Base-by-base conservation (phyloP, 2,113 vertebrate genomes). In the Phrynocephalus versicolor region DNA sequence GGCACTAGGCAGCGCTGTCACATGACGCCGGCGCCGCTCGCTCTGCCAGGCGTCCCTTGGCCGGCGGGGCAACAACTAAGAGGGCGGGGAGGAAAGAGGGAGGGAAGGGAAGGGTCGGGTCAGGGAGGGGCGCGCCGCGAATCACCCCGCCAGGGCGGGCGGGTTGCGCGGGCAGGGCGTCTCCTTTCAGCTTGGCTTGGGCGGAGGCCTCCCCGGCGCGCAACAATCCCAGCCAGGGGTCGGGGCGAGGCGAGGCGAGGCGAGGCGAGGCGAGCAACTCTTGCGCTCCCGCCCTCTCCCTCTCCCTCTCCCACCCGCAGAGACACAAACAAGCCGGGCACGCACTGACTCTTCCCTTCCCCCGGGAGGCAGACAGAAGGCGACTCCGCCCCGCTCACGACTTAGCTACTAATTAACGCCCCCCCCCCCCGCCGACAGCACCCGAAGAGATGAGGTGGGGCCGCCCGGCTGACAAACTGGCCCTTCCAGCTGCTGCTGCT, bases 401-500 rank as follows among this genome's bases (percentile, higher is more conserved):
- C 51, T 30, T 21, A 30, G 90, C 93, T 90, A 87, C 87, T 94
- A 90, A 95, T 95, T 94, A 94, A 88, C 91, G 92, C 72, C 55
- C n/a, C n/a, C n/a, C n/a, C n/a, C n/a, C n/a, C n/a, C n/a, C n/a
- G n/a, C n/a, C n/a, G n/a, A n/a, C n/a, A 84, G 83, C 92, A 93
- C 91, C 91, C 27, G 85, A 33, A 18, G 82, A 82, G 65, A 2
- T 83, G 85, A 69, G 69, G 51, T 65, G 85, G 78, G 33, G 33
- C 58, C 2, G 85, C 79, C 88, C 87, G 74, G 78, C 41, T 80
- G 15, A 81, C 64, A 81, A 89, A 92, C 93, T 87, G 78, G 95
- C 94, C 92, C 82, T 92, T 86, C 95, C 95, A 87, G 92, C 92
- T 92, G 84, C 92, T 88, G 91, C n/a, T n/a, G n/a, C n/a, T n/a